Percentiles rank a stretch among this genome's conserved stretches.
phyloP scores from a whole-genome alignment of 2,797 vertebrate species.

The Crocodylus rhombifer region DNA sequence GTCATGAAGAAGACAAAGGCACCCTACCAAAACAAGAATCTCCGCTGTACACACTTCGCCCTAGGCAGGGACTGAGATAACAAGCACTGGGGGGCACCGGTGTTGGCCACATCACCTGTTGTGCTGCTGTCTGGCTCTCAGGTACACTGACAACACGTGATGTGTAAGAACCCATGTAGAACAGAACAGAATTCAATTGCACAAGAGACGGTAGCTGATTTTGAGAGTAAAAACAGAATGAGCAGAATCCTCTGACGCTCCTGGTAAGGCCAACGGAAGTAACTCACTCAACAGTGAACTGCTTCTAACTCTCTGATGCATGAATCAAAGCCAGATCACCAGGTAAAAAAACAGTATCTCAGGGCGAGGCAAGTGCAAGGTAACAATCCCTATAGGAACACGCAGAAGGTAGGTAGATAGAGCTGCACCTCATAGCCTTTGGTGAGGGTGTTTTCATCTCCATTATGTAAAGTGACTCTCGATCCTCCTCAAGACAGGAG shows the following conservation, averaged over 20 bases:
- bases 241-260: not conserved
- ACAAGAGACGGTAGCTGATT: rapidly evolving
- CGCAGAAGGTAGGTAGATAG: not conserved
- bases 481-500: not conserved
- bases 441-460: not conserved
- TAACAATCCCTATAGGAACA: not conserved
- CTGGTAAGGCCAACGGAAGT: not conserved
- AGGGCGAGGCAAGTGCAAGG: not conserved
- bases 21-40: not conserved
- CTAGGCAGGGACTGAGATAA: not conserved
- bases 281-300: not conserved
- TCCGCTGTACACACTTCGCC: not conserved
- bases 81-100: not conserved
- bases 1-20: not conserved
- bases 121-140: not conserved
- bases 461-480: not conserved
- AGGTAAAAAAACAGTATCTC: not conserved
- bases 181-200: not conserved
- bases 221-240: not conserved
- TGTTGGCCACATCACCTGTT: not conserved
- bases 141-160: not conserved
- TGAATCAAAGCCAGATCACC: too few species aligned
- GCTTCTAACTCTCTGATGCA: not conserved
- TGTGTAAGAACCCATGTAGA: not conserved
- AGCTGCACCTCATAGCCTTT: not conserved